A percentile compares a stretch with the other conserved stretches of the same genome.
phyloP scores from a whole-genome alignment of 2,113 vertebrate genomes.

The Odontesthes bonariensis region DNA sequence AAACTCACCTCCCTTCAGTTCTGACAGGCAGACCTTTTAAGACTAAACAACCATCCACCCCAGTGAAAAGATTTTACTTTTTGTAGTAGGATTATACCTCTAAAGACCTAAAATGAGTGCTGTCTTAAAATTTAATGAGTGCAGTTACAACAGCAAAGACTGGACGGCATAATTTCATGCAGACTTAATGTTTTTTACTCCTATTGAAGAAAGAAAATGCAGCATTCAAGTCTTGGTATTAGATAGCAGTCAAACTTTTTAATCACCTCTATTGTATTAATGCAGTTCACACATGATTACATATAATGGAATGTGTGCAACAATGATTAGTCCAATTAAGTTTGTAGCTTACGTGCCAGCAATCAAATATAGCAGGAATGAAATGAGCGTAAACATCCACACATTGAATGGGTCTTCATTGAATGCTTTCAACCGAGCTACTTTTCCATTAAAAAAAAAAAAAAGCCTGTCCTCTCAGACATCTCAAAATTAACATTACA shows the following conservation, averaged over 20 bases:
- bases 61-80: not conserved
- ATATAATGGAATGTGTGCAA: constrained; percentile 46
- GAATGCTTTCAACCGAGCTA: constrained; percentile 29
- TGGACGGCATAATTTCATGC: no score
- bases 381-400: constrained; percentile 40
- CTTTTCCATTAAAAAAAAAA: constrained; percentile 25
- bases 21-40: no score
- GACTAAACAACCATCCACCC: not conserved
- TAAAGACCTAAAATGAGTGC: not conserved
- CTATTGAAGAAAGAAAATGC: not conserved
- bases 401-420: constrained; percentile 26
- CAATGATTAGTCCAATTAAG: constrained; percentile 58
- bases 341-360: constrained; percentile 46
- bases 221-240: not conserved
- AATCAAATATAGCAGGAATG: constrained; percentile 28
- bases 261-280: constrained; percentile 40
- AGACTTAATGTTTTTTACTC: no score
- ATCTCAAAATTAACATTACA: constrained; percentile 56
- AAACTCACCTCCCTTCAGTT: no score
- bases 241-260: constrained; percentile 14
- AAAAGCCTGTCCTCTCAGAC: constrained; percentile 12
- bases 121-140: not conserved
- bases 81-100: not conserved
- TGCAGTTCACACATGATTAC: constrained; percentile 56
- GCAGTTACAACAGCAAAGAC: not conserved